Evolutionary conservation across 2,888 invertebrate genomes (phyloP), one percentile per base, ranked within the genome.

Genomic region (Drosophila tripunctata): DNA sequence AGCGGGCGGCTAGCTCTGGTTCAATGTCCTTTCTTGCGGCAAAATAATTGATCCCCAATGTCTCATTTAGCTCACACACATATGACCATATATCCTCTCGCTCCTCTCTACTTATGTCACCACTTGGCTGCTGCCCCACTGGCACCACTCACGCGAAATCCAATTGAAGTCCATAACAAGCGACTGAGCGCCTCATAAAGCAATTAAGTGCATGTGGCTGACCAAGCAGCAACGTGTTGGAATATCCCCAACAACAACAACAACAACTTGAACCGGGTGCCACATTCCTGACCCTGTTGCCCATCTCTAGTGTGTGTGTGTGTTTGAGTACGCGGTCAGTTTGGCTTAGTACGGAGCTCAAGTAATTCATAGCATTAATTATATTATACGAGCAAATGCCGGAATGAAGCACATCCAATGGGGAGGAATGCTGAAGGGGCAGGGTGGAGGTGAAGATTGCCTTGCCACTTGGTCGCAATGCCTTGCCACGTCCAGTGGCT

Each of bases 121-220:
- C 21, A 31, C 24, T 50, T 6, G n/a, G n/a, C n/a, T n/a, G 35
- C 58, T 36, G 52, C 31, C 22, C 40, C 41, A 41, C 24, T 48
- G 8, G 33, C 58, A 73, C 62, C 54, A 38, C 43, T 38, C 30
- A 36, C 70, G 67, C 73, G 77, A 84, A 86, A 89, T 88, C 85
- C 79, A 83, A 88, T 88, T 89, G 82, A 82, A 89, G 84, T 81
- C 81, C 86, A 86, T 88, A 90, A 90, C 89, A 87, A 86, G 85
- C 87, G 78, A 77, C 67, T 86, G 85, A 80, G 86, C 85, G 86
- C 82, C 87, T 89, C 89, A 89, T 90, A 90, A 90, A 90, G 90
- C 90, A 90, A 90, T 90, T 90, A 90, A 90, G 90, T 89, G 84
- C 90, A 89, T 90, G 90, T 85, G 90, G 90, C 89, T 88, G 88